Percentiles rank a stretch among this genome's conserved stretches.
These are phyloP conservation scores for Sardinella longiceps DNA, from an alignment of 2,797 vertebrate genomes.

Conservation along the genomic window DNA sequence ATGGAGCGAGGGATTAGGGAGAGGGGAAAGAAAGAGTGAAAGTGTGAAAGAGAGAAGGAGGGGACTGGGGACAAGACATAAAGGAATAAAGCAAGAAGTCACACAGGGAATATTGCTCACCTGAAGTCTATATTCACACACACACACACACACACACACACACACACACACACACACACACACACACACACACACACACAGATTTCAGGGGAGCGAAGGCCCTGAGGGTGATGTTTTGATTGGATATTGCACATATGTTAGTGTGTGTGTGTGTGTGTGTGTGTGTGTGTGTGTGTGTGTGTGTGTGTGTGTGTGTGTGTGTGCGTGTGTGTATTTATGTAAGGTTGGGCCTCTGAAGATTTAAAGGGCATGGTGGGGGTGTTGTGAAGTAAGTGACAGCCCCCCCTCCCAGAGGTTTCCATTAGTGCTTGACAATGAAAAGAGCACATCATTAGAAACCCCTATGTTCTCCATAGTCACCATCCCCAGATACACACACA, in stretches of 20 bases:
- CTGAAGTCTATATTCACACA: neutral
- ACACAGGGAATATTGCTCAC: neutral
- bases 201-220: neutral
- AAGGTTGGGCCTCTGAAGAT: neutral
- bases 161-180: neutral
- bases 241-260: neutral
- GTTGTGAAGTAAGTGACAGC: neutral
- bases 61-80: too few species aligned
- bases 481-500: neutral
- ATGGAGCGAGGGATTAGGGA: neutral
- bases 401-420: neutral
- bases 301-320: constrained; percentile 16
- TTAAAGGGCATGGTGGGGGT: neutral
- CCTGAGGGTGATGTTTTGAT: constrained; percentile 16
- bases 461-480: too few species aligned
- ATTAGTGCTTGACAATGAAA: neutral
- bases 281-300: neutral
- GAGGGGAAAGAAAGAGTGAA: too few species aligned
- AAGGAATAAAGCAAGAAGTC: too few species aligned
- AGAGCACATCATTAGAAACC: neutral
- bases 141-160: neutral
- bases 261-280: neutral
- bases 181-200: neutral
- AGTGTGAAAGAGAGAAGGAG: too few species aligned
- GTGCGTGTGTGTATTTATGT: constrained; percentile 10